phyloP scores from a whole-genome alignment of 2,888 invertebrate species.

The Caradrina kadenii region DNA sequence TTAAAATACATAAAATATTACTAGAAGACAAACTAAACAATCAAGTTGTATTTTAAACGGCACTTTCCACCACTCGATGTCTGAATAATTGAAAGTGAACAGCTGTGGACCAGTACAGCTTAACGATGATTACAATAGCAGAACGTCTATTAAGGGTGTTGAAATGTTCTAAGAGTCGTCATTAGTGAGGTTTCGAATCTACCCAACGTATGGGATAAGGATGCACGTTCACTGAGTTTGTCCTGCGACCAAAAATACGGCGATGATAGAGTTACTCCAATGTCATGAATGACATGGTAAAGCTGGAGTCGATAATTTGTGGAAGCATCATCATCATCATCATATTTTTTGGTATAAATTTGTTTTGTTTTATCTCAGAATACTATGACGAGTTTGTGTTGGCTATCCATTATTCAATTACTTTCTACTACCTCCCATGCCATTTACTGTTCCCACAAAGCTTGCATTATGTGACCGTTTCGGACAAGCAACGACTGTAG shows the following conservation, averaged over 20 bases:
- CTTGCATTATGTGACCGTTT: constrained; percentile 34
- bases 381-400: neutral
- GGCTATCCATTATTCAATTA: neutral
- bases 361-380: neutral
- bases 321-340: neutral
- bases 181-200: constrained; percentile 17
- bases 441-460: constrained; percentile 18
- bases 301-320: neutral
- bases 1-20: neutral
- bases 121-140: constrained; percentile 48
- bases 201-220: constrained; percentile 13
- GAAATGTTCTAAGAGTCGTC: constrained; percentile 14
- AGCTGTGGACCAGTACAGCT: neutral
- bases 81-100: constrained; percentile 16
- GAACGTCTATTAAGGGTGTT: constrained; percentile 35
- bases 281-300: constrained; percentile 2
- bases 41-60: constrained; percentile 5
- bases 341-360: neutral
- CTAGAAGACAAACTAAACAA: constrained; percentile 9
- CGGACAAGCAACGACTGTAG: constrained; percentile 21
- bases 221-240: neutral
- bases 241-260: neutral
- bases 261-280: neutral
- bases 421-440: constrained; percentile 14
- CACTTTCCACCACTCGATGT: constrained; percentile 14